These are phyloP conservation scores for Morelia viridis DNA, from an alignment of 2,797 vertebrate genomes.

Conservation along the genomic window DNA sequence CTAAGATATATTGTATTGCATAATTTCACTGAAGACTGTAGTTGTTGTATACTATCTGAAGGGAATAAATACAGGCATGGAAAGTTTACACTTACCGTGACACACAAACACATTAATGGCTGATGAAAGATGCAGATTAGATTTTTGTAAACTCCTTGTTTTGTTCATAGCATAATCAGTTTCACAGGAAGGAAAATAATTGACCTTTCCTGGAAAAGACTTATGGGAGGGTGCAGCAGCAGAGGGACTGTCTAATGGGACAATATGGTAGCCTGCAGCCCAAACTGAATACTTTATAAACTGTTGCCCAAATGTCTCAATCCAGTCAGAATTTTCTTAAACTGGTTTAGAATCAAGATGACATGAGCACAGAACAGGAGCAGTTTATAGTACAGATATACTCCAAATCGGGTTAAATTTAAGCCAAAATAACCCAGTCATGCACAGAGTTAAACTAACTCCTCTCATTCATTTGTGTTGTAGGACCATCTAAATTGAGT, in stretches of 20 bases:
- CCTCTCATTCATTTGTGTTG: not conserved
- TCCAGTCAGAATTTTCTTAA: not conserved
- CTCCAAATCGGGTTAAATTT: not conserved
- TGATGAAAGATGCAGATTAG: slow-evolving; percentile 12
- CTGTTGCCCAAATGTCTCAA: not conserved
- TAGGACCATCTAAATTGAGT: not conserved
- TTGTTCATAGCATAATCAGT: not conserved
- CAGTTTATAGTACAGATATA: not conserved
- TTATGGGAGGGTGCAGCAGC: not conserved
- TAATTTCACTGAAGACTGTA: slow-evolving; percentile 11
- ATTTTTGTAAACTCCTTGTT: slow-evolving; percentile 2
- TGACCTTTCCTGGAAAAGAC: not conserved
- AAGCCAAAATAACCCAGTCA: not conserved
- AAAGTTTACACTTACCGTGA: not conserved
- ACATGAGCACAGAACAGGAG: not conserved
- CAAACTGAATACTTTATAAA: not conserved
- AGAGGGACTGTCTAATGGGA: not conserved
- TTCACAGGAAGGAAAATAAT: not conserved
- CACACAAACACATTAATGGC: not conserved
- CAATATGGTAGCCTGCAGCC: too few species aligned
- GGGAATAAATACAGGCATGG: not conserved
- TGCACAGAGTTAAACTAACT: not conserved
- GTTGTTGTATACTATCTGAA: not conserved
- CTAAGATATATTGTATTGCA: not conserved
- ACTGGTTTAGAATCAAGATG: not conserved